These are phyloP conservation scores for Aegithalos caudatus DNA, from an alignment of 2,113 vertebrate species.

Conservation along the genomic window DNA sequence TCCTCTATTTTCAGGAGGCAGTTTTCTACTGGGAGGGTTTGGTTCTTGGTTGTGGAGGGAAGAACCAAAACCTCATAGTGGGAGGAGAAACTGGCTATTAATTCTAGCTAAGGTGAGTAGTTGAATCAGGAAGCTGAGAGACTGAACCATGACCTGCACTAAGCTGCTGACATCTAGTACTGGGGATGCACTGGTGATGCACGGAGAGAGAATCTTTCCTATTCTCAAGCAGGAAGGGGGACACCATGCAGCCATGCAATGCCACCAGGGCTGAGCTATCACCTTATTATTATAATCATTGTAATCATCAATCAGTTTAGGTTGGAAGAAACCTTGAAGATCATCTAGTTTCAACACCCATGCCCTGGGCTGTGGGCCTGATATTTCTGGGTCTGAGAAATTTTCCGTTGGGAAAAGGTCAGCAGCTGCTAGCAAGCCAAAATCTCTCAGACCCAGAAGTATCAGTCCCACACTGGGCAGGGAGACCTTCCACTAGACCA, in stretches of 20 bases:
- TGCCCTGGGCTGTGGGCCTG: too few species aligned
- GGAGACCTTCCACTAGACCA: background rate
- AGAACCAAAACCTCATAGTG: background rate
- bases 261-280: background rate
- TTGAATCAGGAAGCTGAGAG: background rate
- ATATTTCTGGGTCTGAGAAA: too few species aligned
- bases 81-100: background rate
- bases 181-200: background rate
- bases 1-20: rapidly evolving
- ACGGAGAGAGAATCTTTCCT: background rate
- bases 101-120: background rate
- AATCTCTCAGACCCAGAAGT: too few species aligned
- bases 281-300: background rate
- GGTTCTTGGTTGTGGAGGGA: background rate
- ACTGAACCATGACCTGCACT: background rate
- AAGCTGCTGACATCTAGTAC: background rate
- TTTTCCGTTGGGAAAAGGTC: too few species aligned
- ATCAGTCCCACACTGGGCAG: too few species aligned
- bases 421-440: too few species aligned
- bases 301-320: background rate
- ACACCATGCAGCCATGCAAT: background rate
- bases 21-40: background rate
- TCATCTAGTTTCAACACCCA: background rate
- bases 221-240: background rate
- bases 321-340: background rate